Conservation (phyloP, 1,140 invertebrate species). For the Caenorhabditis inopinata region DNA sequence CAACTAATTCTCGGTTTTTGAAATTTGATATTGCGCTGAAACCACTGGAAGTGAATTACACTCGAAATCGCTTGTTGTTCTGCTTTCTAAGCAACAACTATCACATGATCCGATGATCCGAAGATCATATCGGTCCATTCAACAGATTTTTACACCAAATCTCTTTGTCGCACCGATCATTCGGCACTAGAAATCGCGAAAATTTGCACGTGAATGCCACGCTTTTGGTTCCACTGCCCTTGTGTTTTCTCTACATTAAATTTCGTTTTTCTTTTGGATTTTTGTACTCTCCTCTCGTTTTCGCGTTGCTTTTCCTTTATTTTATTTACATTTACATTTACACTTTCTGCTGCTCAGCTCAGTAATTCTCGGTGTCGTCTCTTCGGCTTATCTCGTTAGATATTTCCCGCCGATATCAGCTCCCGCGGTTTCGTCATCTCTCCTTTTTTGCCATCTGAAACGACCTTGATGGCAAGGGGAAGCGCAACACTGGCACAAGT, state of each 20-base stretch:
- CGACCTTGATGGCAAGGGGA: neutral
- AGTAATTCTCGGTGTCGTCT: neutral
- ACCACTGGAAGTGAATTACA: too few species aligned
- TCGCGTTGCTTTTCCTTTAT: neutral
- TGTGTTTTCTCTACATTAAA: too few species aligned
- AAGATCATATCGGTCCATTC: neutral
- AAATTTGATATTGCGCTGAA: too few species aligned
- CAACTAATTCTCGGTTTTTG: too few species aligned
- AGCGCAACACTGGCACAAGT: neutral
- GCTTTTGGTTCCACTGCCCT: neutral
- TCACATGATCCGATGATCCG: conserved; percentile 3
- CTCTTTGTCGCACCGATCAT: too few species aligned
- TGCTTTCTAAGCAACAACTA: neutral
- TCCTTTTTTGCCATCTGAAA: neutral
- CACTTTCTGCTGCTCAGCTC: too few species aligned
- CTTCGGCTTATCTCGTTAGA: neutral
- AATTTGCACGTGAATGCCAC: conserved; percentile 13
- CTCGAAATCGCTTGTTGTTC: too few species aligned
- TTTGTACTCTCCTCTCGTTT: neutral
- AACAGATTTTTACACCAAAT: neutral
- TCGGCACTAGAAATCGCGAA: neutral
- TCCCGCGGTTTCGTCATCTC: neutral
- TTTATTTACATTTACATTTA: too few species aligned
- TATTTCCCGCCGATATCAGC: neutral
- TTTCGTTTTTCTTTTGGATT: neutral